phyloP scores from a whole-genome alignment of 2,797 vertebrate species.

The Pipistrellus kuhlii region DNA sequence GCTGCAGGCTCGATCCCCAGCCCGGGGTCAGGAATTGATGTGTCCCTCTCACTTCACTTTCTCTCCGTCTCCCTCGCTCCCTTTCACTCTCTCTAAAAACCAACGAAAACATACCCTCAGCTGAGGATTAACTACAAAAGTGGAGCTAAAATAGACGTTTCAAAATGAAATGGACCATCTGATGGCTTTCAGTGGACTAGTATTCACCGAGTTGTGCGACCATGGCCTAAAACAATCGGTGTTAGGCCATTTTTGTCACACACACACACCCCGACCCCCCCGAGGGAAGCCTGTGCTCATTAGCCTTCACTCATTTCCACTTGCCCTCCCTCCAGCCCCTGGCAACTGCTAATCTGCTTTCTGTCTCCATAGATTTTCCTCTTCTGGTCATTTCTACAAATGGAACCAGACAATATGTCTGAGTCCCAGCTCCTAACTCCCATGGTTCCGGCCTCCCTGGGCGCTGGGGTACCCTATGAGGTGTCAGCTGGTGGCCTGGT shows the following conservation, averaged over 20 bases:
- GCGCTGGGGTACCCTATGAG: neutral
- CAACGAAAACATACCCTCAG: too few species aligned
- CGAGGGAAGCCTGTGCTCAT: neutral
- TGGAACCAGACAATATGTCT: neutral
- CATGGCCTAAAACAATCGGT: neutral
- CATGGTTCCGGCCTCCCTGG: neutral
- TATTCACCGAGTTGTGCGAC: neutral
- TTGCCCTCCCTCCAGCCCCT: neutral
- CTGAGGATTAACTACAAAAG: too few species aligned
- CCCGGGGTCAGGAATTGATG: too few species aligned
- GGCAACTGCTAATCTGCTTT: neutral
- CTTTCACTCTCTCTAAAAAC: too few species aligned
- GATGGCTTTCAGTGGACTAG: neutral
- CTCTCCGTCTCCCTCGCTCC: too few species aligned
- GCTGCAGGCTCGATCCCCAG: too few species aligned
- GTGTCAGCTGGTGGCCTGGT: neutral
- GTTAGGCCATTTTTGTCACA: neutral
- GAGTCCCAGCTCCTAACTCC: neutral
- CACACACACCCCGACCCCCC: too few species aligned
- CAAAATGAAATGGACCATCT: too few species aligned
- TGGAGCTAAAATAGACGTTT: too few species aligned
- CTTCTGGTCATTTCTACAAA: neutral
- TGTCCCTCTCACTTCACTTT: too few species aligned
- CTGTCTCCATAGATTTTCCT: constrained; percentile 4
- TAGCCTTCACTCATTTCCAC: neutral